phyloP scores from a whole-genome alignment of 2,113 vertebrate genomes.

The Odontophorus gujanensis region DNA sequence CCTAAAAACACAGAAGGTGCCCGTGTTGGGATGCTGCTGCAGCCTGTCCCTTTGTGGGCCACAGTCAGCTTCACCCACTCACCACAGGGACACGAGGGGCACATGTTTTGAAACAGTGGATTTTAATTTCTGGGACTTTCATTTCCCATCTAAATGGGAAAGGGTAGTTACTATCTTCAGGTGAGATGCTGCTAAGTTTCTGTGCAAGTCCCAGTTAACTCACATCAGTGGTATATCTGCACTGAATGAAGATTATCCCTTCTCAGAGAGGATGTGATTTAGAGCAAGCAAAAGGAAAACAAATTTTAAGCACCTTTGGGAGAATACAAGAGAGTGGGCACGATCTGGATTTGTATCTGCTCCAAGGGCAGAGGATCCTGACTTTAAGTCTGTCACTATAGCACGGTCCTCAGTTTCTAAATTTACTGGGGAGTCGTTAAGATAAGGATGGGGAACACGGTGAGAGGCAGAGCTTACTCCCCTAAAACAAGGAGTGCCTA shows the following conservation, averaged over 20 bases:
- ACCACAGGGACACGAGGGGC: background rate
- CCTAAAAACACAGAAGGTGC: background rate
- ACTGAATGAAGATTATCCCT: background rate
- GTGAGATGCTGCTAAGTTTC: background rate
- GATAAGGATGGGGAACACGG: slow-evolving; percentile 11
- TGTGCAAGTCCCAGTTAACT: background rate
- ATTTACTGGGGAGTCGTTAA: slow-evolving; percentile 27
- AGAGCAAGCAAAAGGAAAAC: background rate
- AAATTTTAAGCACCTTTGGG: slow-evolving; percentile 11
- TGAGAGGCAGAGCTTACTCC: background rate
- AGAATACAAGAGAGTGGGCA: background rate
- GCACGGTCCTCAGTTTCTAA: slow-evolving; percentile 12
- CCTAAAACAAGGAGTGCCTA: background rate
- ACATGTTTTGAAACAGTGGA: background rate
- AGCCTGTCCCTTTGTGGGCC: background rate
- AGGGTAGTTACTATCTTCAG: background rate
- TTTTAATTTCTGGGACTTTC: background rate
- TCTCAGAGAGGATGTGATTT: background rate
- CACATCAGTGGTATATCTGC: background rate
- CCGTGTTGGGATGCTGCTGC: background rate
- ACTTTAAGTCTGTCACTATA: slow-evolving; percentile 27
- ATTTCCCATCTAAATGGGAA: background rate
- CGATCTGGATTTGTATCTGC: slow-evolving; percentile 50
- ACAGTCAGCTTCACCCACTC: background rate
- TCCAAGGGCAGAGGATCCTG: background rate